Evolutionary conservation across 2,888 invertebrate genomes (phyloP), one percentile per base, ranked within the genome.

Genomic region (Idaea biselata): DNA sequence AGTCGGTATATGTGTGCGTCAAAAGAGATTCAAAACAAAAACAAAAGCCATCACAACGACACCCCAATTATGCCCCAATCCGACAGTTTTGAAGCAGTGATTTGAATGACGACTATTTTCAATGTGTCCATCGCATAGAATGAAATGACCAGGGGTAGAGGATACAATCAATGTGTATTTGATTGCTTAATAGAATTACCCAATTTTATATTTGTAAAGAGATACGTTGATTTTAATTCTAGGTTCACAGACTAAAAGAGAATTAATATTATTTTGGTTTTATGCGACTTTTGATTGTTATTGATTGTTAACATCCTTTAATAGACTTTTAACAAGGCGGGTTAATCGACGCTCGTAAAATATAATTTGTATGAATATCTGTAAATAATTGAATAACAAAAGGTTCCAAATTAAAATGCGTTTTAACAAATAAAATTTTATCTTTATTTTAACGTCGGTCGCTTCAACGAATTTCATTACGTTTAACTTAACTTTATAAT

Each of bases 51-150:
- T 84, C 81, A 86, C 86, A 85, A 84, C 79, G 81, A 79, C 81
- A 80, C 77, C 75, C 79, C 83, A 85, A 84, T 79, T 81, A 79
- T 80, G 80, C 77, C 75, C 79, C 83, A 79, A 78, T 77, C 73
- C 78, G 77, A 79, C 78, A 78, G 78, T 81, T 81, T 83, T 80
- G 78, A 80, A 80, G 78, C 80, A 76, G 74, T 78, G 73, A 77
- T 82, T 80, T 80, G 84, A 81, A 73, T 83, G 82, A 81, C 79
- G 76, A 74, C 73, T 80, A 78, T 80, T 81, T 82, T 79, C 78
- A 82, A 86, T 85, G 80, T 82, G 87, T 84, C 86, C 83, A 83
- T 87, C 83, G 78, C 76, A 82, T 74, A 80, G 77, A 71, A 75
- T 69, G 75, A 80, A 85, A 83, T 81, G 84, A 84, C 81, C 81